Conservation (phyloP, 2,797 vertebrate genomes). For the Loriculus beryllinus region DNA sequence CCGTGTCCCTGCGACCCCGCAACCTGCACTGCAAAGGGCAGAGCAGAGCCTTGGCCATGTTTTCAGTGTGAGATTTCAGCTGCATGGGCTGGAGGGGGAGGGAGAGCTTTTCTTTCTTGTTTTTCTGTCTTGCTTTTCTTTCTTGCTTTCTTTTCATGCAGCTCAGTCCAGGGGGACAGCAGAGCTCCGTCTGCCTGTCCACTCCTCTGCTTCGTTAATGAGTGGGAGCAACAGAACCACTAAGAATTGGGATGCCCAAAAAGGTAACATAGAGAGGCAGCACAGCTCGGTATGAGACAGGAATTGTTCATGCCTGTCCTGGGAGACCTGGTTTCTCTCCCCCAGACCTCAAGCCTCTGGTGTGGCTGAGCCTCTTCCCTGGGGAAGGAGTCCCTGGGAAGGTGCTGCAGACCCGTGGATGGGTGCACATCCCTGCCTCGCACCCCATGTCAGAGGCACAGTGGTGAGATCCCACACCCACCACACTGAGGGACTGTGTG, state of each 20-base stretch:
- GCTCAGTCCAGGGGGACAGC: neutral
- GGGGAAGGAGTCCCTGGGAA: neutral
- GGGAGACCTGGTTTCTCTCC: neutral
- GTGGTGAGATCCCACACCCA: neutral
- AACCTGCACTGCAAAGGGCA: conserved; percentile 30
- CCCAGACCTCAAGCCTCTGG: neutral
- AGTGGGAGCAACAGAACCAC: neutral
- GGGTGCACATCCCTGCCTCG: neutral
- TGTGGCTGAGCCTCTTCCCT: rapidly evolving
- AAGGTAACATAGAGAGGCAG: neutral
- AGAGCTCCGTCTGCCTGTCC: neutral
- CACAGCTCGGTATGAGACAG: neutral
- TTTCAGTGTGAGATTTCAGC: neutral
- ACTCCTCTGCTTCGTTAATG: neutral
- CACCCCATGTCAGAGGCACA: rapidly evolving
- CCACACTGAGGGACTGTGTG: rapidly evolving
- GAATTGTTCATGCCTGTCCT: neutral
- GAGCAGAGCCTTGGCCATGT: neutral
- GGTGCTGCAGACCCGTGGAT: neutral
- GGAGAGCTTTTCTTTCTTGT: conserved; percentile 3
- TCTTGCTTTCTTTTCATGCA: conserved; percentile 2
- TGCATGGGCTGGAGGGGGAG: conserved; percentile 4
- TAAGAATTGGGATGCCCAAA: neutral
- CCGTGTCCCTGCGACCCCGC: conserved; percentile 9
- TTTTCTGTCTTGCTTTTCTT: neutral